Conservation (phyloP, 2,888 invertebrate species). For the Phorcus lineatus region DNA sequence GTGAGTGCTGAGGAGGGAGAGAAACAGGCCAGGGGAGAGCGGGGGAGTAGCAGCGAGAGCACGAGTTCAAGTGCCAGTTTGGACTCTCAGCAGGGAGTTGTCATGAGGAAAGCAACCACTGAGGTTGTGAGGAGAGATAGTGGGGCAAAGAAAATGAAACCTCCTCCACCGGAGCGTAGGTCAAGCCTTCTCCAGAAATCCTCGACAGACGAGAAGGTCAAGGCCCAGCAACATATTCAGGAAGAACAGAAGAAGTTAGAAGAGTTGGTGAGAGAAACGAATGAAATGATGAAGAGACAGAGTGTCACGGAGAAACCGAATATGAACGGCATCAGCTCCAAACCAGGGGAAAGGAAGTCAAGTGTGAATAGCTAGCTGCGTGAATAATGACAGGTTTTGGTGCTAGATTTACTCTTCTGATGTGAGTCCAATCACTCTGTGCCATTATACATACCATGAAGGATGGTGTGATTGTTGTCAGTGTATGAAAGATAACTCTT, state of each 20-base stretch:
- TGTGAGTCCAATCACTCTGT: too few species aligned
- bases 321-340: slow-evolving; percentile 7
- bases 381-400: neutral
- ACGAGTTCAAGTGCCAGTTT: slow-evolving; percentile 55
- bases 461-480: too few species aligned
- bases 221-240: neutral
- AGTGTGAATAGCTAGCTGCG: neutral
- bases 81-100: slow-evolving; percentile 59
- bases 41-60: slow-evolving; percentile 55
- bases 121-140: slow-evolving; percentile 20
- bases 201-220: neutral
- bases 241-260: slow-evolving; percentile 22
- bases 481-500: too few species aligned
- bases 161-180: slow-evolving; percentile 61
- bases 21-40: slow-evolving; percentile 34
- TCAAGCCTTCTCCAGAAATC: slow-evolving; percentile 57
- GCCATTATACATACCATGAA: too few species aligned
- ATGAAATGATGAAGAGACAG: slow-evolving; percentile 24
- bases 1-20: slow-evolving; percentile 8
- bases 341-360: slow-evolving; percentile 2
- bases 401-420: too few species aligned
- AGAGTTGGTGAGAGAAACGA: slow-evolving; percentile 16
- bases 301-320: neutral
- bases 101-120: slow-evolving; percentile 39
- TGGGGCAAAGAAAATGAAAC: slow-evolving; percentile 51